A percentile compares a stretch with the other conserved stretches of the same genome.
Conservation (phyloP, 2,888 invertebrate species). For the Sinopyrophorus schimmeli region DNA sequence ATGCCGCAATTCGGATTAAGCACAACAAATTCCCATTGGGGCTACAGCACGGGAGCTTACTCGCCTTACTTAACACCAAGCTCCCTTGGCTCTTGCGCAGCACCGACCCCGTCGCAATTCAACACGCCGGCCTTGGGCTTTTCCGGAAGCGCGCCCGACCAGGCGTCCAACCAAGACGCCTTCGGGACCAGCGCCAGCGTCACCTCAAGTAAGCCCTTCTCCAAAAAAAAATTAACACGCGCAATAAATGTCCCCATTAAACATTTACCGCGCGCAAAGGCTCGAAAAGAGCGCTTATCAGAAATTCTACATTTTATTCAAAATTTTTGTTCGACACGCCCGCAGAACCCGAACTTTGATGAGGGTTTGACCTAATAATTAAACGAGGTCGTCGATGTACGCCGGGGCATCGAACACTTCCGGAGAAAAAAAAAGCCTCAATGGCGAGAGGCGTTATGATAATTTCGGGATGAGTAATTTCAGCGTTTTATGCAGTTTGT, state of each 20-base stretch:
- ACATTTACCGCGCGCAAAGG: neutral
- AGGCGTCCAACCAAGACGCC: slow-evolving; percentile 58
- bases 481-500: no score
- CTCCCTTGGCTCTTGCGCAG: slow-evolving; percentile 73
- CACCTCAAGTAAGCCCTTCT: slow-evolving; percentile 49
- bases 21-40: slow-evolving; percentile 86
- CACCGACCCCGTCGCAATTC: slow-evolving; percentile 70
- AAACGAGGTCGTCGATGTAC: no score
- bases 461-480: no score
- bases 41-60: slow-evolving; percentile 84
- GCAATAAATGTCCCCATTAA: no score
- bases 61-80: slow-evolving; percentile 78
- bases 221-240: neutral
- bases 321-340: slow-evolving; percentile 9
- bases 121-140: slow-evolving; percentile 76
- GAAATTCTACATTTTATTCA: slow-evolving; percentile 1
- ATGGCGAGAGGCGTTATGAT: no score
- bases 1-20: slow-evolving; percentile 86
- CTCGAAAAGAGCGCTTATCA: neutral
- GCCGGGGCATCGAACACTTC: no score
- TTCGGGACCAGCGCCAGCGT: slow-evolving; percentile 53
- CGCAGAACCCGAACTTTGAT: slow-evolving; percentile 8
- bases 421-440: no score
- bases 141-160: slow-evolving; percentile 70
- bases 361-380: slow-evolving; percentile 10